Base-by-base conservation (phyloP, 1,140 invertebrate species). In the Drosophila sechellia region DNA sequence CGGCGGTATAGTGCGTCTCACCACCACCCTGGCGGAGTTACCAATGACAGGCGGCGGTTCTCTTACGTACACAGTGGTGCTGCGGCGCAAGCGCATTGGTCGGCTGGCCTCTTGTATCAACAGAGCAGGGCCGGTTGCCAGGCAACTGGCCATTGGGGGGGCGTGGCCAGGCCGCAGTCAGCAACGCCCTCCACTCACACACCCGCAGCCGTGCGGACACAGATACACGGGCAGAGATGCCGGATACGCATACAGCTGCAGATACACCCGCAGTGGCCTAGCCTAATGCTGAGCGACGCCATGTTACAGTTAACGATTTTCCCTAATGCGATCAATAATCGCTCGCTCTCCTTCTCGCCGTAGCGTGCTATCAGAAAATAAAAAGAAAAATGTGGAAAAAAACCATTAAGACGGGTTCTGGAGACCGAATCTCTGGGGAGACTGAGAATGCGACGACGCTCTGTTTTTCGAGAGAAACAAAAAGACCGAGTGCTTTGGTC, bases 221-320 rank as follows among this genome's bases (percentile, higher is more conserved):
- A 15, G 13, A 49, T 31, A 40, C 17, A 2, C 20, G 4, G 46
- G 13, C 46, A 13, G 45, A 46, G 43, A 46, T 13, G 25, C 25
- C 25, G 25, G 25, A 27, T 5, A 27, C 31, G 6, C 31, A 31
- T 10, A 48, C 46, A 48, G 45, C 22, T 46, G 39, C 59, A 42
- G 46, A 27, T 48, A 37, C 27, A 46, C 22, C 22, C 12, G 45
- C n/a, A 11, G 15, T 17, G 40, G 40, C 6, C n/a, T 42, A 45
- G 42, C 17, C 77, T 81, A 85, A 86, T 78, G 75, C 76, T 90
- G 84, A 89, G 80, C 84, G 84, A 89, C 84, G 84, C 84, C 84
- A 89, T 89, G 73, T 90, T 89, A 89, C 84, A 89, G 77, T 81
- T 89, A 89, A 89, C 84, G 84, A 89, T 89, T 89, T 89, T 89